Evolutionary conservation across 2,113 vertebrate species (phyloP), one percentile per base, ranked within the genome.

Genomic region (Dicrurus megarhynchus): DNA sequence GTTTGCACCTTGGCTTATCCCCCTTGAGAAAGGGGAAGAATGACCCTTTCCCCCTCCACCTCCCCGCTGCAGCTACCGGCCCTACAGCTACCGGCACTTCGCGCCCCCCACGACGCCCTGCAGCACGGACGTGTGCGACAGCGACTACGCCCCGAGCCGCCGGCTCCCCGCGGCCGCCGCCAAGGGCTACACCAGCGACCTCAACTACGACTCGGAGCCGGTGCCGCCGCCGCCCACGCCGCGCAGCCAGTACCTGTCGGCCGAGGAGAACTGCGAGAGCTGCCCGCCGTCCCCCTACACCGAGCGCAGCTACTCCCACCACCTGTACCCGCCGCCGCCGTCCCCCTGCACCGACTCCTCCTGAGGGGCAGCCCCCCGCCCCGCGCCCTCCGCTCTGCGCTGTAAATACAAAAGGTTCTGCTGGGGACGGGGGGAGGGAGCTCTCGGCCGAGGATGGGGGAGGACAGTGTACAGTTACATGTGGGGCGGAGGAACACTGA

Each of bases 311-410:
- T 99, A 99, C 97, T 99, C 99, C 1, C 99, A 99, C 92, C 99
- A 99, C 80, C 99, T 99, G 28, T 99, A 99, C 95, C 99, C 99
- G 0, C 99, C 99, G 0, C 99, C 99, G 0, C 99, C 99, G 0
- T 99, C 99, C 2, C 99, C 99, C 70, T 99, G 99, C 97, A 99
- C 99, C 1, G 99, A 99, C 98, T 99, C 99, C 50, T 99, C 99
- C 30, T 99, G 99, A 99, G 98, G 91, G 80, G 94, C 21, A 50
- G 89, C 94, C 94, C 97, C 97, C 97, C 97, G 71, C 89, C 96
- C 97, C 95, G 96, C 97, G 59, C 41, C 49, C 57, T 9, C 68
- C 50, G 56, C 96, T 97, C 97, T 11, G 23, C 65, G 87, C 64
- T 99, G 99, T 99, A 99, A 98, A 99, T 98, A 99, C 89, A 75